Conservation (phyloP, 2,888 invertebrate species). For the Galerucella calmariensis region DNA sequence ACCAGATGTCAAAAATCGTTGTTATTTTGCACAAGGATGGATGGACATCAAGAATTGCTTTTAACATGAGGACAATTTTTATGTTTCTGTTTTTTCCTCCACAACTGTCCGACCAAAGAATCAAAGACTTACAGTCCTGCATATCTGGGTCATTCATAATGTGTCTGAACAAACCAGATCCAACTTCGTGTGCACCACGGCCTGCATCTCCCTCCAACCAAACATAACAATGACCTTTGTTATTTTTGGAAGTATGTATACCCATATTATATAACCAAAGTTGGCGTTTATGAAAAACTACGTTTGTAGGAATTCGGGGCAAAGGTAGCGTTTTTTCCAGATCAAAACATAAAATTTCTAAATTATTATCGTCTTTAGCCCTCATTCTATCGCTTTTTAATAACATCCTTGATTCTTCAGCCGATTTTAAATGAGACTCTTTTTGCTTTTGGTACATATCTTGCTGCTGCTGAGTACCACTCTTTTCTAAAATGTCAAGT, state of each 20-base stretch:
- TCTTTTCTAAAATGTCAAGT: constrained; percentile 22
- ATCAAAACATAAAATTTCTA: constrained; percentile 52
- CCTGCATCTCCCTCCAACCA: constrained; percentile 47
- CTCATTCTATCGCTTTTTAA: constrained; percentile 30
- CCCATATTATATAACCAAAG: constrained; percentile 51
- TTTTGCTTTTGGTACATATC: constrained; percentile 23
- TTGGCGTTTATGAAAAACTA: constrained; percentile 52
- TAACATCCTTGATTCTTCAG: constrained; percentile 33
- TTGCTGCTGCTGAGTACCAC: constrained; percentile 25
- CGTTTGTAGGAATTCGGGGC: constrained; percentile 39
- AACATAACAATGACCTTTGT: constrained; percentile 24
- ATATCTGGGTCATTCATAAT: constrained; percentile 29
- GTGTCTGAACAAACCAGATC: constrained; percentile 41
- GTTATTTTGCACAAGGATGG: no score
- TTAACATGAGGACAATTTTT: background rate
- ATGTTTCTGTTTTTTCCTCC: no score
- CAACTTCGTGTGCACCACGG: constrained; percentile 44
- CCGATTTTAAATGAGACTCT: constrained; percentile 26
- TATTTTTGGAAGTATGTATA: constrained; percentile 43
- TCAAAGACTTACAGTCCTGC: background rate
- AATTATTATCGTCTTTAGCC: constrained; percentile 27
- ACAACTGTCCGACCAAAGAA: no score
- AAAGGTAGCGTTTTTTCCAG: constrained; percentile 40
- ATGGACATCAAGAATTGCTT: background rate
- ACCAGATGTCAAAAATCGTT: no score